Evolutionary conservation across 2,888 invertebrate genomes (phyloP).

Genomic region (Melinaea menophilus): DNA sequence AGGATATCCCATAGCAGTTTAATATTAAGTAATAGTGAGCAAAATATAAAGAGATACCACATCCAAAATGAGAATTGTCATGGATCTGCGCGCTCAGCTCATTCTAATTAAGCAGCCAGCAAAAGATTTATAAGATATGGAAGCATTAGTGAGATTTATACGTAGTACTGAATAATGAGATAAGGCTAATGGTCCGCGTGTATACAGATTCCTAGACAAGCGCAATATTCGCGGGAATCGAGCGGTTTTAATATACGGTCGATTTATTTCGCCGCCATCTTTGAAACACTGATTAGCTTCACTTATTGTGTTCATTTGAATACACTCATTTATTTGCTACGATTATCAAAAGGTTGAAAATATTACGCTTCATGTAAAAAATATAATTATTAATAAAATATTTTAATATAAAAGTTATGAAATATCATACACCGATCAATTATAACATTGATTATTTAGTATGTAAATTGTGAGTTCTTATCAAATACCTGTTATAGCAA

Average conservation of each 20-base stretch:
- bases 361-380: constrained; percentile 1
- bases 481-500: neutral
- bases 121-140: constrained; percentile 74
- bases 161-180: constrained; percentile 68
- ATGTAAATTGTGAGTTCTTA: neutral
- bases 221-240: constrained; percentile 34
- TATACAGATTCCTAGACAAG: constrained; percentile 37
- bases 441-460: neutral
- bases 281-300: constrained; percentile 12
- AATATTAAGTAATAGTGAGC: neutral
- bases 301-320: constrained; percentile 12
- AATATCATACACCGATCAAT: neutral
- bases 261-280: constrained; percentile 28
- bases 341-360: neutral
- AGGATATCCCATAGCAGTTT: no score
- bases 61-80: constrained; percentile 17
- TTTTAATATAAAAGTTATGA: no score
- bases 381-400: neutral
- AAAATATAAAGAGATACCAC: constrained; percentile 18
- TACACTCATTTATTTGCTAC: constrained; percentile 10
- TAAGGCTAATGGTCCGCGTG: constrained; percentile 60
- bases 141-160: constrained; percentile 74
- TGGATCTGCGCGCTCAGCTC: constrained; percentile 33
- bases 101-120: constrained; percentile 71
- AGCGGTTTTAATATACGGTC: constrained; percentile 24